Evolutionary conservation across 2,113 vertebrate species (phyloP).

Genomic region (Progne subis): DNA sequence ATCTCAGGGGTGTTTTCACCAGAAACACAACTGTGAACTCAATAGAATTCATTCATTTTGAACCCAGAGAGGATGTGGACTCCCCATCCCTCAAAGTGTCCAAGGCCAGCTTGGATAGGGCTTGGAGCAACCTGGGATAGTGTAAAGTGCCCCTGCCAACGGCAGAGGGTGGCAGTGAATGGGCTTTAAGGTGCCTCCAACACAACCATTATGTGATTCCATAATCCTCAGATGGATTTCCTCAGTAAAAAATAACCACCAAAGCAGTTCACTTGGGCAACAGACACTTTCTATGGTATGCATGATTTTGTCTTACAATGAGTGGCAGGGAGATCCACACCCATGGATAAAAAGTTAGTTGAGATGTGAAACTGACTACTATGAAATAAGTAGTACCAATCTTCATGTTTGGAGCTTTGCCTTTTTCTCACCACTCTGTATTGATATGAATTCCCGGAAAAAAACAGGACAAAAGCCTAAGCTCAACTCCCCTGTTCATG

Average conservation of each 20-base stretch:
- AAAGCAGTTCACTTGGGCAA: not conserved
- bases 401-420: too few species aligned
- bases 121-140: not conserved
- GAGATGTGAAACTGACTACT: not conserved
- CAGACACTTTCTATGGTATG: fast-evolving
- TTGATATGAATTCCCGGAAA: not conserved
- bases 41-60: not conserved
- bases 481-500: not conserved
- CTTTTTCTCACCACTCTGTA: not conserved
- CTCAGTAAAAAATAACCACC: not conserved
- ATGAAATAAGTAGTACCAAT: fast-evolving
- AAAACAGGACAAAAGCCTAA: not conserved
- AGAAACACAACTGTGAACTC: not conserved
- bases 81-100: not conserved
- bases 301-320: fast-evolving
- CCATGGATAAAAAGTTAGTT: not conserved
- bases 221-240: not conserved
- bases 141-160: too few species aligned
- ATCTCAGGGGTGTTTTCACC: not conserved
- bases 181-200: not conserved
- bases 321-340: not conserved
- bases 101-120: not conserved
- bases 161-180: not conserved
- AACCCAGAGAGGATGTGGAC: not conserved
- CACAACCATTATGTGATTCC: not conserved